Conservation (phyloP, 2,113 vertebrate species). For the Passer domesticus region DNA sequence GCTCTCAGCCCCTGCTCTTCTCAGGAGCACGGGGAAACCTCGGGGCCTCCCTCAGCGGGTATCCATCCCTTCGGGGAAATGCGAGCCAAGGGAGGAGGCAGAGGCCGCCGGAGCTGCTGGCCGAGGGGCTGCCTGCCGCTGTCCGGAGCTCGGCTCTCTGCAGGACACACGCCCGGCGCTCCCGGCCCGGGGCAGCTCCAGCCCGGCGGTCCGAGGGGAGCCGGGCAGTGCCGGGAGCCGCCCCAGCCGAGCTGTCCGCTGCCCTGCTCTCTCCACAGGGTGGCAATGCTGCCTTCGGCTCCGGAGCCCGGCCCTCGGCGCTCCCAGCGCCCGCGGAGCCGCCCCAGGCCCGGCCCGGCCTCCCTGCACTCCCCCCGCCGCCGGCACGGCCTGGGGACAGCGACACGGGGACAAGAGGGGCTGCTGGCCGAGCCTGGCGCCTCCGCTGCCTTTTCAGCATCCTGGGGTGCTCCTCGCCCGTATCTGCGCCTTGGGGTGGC, state of each 20-base stretch:
- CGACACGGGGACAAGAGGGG: background rate
- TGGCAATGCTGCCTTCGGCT: constrained; percentile 61
- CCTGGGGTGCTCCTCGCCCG: fast-evolving
- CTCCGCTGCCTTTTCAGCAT: background rate
- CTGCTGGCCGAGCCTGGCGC: background rate
- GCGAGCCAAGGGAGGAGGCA: no score
- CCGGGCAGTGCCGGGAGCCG: background rate
- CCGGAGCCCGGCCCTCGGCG: background rate
- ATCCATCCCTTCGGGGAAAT: background rate
- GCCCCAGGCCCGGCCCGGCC: background rate
- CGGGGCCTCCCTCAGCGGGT: background rate
- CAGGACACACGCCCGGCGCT: fast-evolving
- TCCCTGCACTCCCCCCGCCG: background rate
- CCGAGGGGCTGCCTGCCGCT: fast-evolving
- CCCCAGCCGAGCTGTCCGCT: background rate
- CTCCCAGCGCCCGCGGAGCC: background rate
- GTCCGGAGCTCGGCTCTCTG: fast-evolving
- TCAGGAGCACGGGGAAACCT: background rate
- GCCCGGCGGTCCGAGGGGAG: background rate
- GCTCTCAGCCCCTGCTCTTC: background rate
- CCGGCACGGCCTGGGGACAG: background rate
- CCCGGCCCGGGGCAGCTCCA: fast-evolving
- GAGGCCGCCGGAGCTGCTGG: fast-evolving
- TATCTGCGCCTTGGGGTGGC: fast-evolving
- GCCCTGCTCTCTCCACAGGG: constrained; percentile 59